Base-by-base conservation (phyloP, 2,113 vertebrate genomes). In the Phainopepla nitens region DNA sequence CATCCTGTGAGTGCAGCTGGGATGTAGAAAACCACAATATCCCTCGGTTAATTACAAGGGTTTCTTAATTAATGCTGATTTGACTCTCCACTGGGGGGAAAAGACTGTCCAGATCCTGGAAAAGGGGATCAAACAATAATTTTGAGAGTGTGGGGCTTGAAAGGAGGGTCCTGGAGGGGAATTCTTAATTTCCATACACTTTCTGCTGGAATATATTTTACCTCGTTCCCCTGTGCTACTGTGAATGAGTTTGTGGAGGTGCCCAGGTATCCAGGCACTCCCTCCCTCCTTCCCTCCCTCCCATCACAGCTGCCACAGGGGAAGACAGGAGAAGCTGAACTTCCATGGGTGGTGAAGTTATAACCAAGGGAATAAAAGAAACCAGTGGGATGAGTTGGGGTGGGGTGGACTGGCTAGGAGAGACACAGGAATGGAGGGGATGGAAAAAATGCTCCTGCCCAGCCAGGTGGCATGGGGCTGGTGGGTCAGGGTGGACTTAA, bases 381-480 rank as follows among this genome's bases (percentile, higher is more conserved):
- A 24, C 6, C 28, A 15, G 1, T 2, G 60, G 85, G 68, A 36
- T 0, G 7, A 31, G 50, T 1, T 24, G 7, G 2, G 16, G 5
- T 28, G 54, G 2, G 18, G 13, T 29, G 54, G 9, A n/a, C 7
- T 28, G 72, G 42, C 53, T 35, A 15, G 22, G 42, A 50, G 36
- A 28, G 19, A 16, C 18, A 13, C 1, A 5, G 49, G 42, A 20
- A 23, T 13, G 36, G 49, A 35, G 60, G 54, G 11, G 14, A 4
- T 12, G 33, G 47, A 29, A 36, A 39, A 27, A 36, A 64, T 13
- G 18, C n/a, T 56, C 8, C 58, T 42, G 39, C 39, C 1, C 6
- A 29, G 61, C 12, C 1, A 7, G 15, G 27, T 6, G 41, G 11
- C 23, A 10, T 11, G 24, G 17, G 10, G 9, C 12, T n/a, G 61